phyloP scores from a whole-genome alignment of 1,140 invertebrate genomes.

The Epicauta chinensis region DNA sequence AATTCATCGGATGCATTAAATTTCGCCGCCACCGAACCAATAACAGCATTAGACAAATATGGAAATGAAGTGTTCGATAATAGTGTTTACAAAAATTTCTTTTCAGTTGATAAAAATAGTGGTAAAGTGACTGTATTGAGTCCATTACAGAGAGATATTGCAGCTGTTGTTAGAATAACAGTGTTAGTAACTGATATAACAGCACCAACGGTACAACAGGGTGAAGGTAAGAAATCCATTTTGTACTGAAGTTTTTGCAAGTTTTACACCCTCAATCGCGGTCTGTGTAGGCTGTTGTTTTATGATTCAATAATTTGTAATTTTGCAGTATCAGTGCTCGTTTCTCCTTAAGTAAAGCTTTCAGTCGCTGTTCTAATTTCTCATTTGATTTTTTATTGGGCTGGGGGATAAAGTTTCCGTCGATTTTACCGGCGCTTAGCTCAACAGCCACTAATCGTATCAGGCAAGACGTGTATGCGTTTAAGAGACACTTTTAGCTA shows the following conservation, averaged over 20 bases:
- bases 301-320: too few species aligned
- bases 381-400: too few species aligned
- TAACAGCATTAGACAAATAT: slow-evolving; percentile 71
- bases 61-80: slow-evolving; percentile 63
- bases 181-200: slow-evolving; percentile 75
- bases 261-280: too few species aligned
- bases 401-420: too few species aligned
- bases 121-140: slow-evolving; percentile 68
- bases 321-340: too few species aligned
- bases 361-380: too few species aligned
- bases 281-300: too few species aligned
- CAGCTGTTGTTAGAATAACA: slow-evolving; percentile 67
- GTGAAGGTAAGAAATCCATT: slow-evolving; percentile 58
- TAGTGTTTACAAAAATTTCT: slow-evolving; percentile 61
- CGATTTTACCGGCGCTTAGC: too few species aligned
- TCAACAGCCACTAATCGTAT: too few species aligned
- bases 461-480: too few species aligned
- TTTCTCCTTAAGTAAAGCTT: too few species aligned
- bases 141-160: slow-evolving; percentile 59
- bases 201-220: slow-evolving; percentile 69
- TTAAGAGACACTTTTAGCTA: too few species aligned
- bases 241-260: background rate
- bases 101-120: slow-evolving; percentile 58
- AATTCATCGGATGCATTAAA: slow-evolving; percentile 59
- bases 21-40: slow-evolving; percentile 65